Percentiles rank a stretch among this genome's conserved stretches.
These are phyloP conservation scores for Menidia beryllina DNA, from an alignment of 2,113 vertebrate species.

Conservation along the genomic window DNA sequence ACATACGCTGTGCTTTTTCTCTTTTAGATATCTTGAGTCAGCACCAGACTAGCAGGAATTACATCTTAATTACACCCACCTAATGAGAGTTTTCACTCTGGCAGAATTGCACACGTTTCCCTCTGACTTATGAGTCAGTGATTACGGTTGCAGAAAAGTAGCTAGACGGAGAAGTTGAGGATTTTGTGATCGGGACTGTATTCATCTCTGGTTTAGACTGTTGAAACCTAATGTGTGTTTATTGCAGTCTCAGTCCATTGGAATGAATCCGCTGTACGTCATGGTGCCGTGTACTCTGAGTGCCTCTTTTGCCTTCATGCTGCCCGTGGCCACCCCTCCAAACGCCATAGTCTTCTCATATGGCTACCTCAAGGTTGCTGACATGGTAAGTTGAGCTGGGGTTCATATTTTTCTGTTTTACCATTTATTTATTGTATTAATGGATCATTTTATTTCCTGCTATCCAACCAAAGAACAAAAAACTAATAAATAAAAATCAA, in stretches of 20 bases:
- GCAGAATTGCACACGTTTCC: slow-evolving; percentile 61
- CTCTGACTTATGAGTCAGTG: slow-evolving; percentile 64
- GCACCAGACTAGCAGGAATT: slow-evolving; percentile 55
- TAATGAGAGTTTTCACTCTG: slow-evolving; percentile 66
- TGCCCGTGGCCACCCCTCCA: slow-evolving; percentile 94
- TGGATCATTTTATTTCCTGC: no score
- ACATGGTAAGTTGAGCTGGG: slow-evolving; percentile 89
- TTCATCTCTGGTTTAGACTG: slow-evolving; percentile 42
- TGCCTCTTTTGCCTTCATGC: slow-evolving; percentile 95
- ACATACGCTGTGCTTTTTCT: slow-evolving; percentile 47
- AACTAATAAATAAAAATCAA: no score
- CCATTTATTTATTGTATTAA: not conserved
- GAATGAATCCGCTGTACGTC: slow-evolving; percentile 90
- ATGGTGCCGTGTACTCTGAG: slow-evolving; percentile 96
- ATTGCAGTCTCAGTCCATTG: slow-evolving; percentile 86
- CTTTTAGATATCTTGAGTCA: slow-evolving; percentile 74
- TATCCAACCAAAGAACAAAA: no score
- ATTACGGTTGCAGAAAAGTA: slow-evolving; percentile 59
- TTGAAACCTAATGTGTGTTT: slow-evolving; percentile 21
- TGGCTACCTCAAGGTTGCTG: slow-evolving; percentile 87
- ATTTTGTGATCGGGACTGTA: slow-evolving; percentile 46
- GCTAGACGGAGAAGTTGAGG: slow-evolving; percentile 35
- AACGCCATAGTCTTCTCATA: slow-evolving; percentile 95
- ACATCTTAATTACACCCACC: slow-evolving; percentile 74
- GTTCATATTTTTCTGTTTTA: slow-evolving; percentile 19